phyloP scores from a whole-genome alignment of 2,113 vertebrate species.

The Gracilinanus agilis region DNA sequence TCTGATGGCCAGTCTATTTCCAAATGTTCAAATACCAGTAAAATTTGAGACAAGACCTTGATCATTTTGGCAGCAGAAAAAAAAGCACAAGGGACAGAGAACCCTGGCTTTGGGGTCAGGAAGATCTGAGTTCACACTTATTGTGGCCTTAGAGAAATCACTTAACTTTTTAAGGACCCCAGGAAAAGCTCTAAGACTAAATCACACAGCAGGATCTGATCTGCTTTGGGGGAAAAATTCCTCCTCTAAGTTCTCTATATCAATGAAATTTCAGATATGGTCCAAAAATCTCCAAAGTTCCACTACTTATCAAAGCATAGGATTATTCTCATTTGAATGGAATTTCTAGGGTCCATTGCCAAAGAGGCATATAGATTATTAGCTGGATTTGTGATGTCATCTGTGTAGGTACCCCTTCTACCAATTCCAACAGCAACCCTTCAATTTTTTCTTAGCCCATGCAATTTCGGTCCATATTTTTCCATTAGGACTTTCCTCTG shows the following conservation, averaged over 20 bases:
- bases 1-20: slow-evolving; percentile 32
- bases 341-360: slow-evolving; percentile 17
- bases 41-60: slow-evolving; percentile 2
- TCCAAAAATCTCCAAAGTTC: neutral
- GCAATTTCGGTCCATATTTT: neutral
- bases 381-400: neutral
- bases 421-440: neutral
- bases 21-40: slow-evolving; percentile 40
- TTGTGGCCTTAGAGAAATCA: neutral
- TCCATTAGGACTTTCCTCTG: neutral
- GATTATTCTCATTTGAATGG: neutral
- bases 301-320: neutral
- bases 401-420: neutral
- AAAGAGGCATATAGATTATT: slow-evolving; percentile 1
- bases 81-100: neutral
- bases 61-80: neutral
- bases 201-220: neutral
- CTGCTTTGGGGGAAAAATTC: neutral
- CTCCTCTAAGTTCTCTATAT: neutral
- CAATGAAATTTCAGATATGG: neutral
- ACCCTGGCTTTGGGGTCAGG: neutral
- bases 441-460: neutral
- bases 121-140: neutral
- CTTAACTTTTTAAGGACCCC: neutral
- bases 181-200: neutral